Conservation (phyloP, 2,888 invertebrate species). For the Morinoia aosen region DNA sequence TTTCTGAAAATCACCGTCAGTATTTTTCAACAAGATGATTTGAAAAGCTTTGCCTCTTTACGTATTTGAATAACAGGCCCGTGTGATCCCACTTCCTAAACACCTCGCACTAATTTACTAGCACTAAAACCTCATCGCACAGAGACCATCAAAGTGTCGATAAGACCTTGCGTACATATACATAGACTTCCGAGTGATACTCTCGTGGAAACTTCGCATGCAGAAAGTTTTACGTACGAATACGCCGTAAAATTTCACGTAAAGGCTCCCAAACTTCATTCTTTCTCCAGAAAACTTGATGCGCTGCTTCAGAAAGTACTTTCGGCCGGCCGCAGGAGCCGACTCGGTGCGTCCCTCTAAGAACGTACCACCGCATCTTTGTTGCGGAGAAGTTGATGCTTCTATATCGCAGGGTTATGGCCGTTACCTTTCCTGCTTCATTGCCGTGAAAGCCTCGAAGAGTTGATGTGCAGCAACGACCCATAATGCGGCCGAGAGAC, state of each 20-base stretch:
- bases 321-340: neutral
- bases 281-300: neutral
- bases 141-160: neutral
- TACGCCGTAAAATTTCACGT: neutral
- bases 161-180: neutral
- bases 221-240: neutral
- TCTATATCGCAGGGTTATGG: slow-evolving; percentile 41
- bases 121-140: neutral
- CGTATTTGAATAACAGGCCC: no score
- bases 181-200: neutral
- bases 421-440: slow-evolving; percentile 51
- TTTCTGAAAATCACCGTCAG: no score
- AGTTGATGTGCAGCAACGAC: slow-evolving; percentile 49
- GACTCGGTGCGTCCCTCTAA: neutral
- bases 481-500: slow-evolving; percentile 39
- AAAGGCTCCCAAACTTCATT: neutral
- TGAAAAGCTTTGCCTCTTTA: no score
- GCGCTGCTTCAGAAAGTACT: neutral
- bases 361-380: slow-evolving; percentile 18
- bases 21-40: no score
- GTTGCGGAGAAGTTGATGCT: neutral
- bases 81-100: no score
- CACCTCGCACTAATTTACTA: neutral
- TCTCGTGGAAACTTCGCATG: neutral
- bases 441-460: slow-evolving; percentile 51